Conservation (phyloP, 37 sponge, comb jelly and placozoan genomes). For the Eunapius fragilis region DNA sequence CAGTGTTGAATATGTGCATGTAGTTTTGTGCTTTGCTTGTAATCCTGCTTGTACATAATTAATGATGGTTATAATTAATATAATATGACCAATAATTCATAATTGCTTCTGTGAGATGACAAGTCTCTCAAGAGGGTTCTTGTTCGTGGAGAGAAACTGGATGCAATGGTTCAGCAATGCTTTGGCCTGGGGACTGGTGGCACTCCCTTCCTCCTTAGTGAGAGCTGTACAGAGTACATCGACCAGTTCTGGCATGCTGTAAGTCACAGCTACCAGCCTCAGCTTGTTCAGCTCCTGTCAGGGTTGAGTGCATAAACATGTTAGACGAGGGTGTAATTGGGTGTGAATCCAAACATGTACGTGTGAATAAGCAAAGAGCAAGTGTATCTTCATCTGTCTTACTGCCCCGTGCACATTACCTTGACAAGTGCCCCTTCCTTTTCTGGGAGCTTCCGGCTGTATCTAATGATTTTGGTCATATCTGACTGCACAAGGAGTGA, state of each 20-base stretch:
- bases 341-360: neutral
- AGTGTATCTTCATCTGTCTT: neutral
- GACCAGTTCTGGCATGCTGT: slow-evolving; percentile 66
- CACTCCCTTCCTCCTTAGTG: slow-evolving; percentile 44
- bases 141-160: slow-evolving; percentile 59
- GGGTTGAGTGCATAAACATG: neutral
- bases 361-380: neutral
- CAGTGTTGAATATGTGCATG: too few species aligned
- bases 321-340: too few species aligned
- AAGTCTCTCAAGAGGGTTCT: slow-evolving; percentile 70
- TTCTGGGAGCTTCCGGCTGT: slow-evolving; percentile 82
- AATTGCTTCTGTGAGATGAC: slow-evolving; percentile 13
- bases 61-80: too few species aligned
- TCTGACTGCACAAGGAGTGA: slow-evolving; percentile 53
- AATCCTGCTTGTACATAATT: too few species aligned
- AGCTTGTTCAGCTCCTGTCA: slow-evolving; percentile 82
- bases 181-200: slow-evolving; percentile 23
- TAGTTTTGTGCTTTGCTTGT: too few species aligned
- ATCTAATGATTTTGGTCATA: slow-evolving; percentile 76
- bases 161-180: slow-evolving; percentile 47
- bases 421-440: slow-evolving; percentile 81
- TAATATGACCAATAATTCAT: too few species aligned
- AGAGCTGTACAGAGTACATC: slow-evolving; percentile 52
- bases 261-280: slow-evolving; percentile 66
- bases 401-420: slow-evolving; percentile 25